Conservation (phyloP, 23 tunicate genomes). For the Trididemnum nubilum region DNA sequence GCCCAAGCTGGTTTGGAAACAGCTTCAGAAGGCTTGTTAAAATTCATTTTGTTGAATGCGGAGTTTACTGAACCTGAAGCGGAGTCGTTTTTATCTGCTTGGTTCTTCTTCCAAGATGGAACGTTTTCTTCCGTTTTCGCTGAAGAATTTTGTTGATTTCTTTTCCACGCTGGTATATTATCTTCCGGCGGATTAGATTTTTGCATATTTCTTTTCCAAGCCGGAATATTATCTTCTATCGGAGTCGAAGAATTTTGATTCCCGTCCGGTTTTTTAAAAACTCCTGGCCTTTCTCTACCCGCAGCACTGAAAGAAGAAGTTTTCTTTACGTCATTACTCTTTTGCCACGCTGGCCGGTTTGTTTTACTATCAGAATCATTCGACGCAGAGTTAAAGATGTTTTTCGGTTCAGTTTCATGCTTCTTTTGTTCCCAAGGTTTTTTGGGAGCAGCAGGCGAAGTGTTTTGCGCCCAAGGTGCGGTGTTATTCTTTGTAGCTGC, state of each 20-base stretch:
- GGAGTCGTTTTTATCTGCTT: too few species aligned
- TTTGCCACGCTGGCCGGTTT: neutral
- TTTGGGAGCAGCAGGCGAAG: neutral
- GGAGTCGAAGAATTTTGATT: neutral
- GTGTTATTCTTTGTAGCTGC: neutral
- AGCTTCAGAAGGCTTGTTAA: too few species aligned
- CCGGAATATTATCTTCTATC: neutral
- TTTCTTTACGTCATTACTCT: neutral
- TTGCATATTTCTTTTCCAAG: too few species aligned
- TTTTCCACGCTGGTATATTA: too few species aligned
- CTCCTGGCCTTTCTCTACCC: neutral
- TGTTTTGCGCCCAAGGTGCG: neutral
- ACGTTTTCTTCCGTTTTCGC: too few species aligned
- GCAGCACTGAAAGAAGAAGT: neutral
- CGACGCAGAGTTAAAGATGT: neutral
- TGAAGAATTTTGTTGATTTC: too few species aligned
- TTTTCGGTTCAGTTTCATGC: neutral
- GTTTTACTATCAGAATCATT: neutral
- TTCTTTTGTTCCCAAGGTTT: slow-evolving; percentile 39
- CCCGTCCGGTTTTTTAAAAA: neutral
- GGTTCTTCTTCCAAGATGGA: too few species aligned
- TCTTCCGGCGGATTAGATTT: too few species aligned
- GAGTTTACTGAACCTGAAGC: too few species aligned
- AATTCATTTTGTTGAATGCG: too few species aligned
- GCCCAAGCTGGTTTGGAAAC: too few species aligned